Base-by-base conservation (phyloP, 2,888 invertebrate species). In the Drosophila neoperkinsi region DNA sequence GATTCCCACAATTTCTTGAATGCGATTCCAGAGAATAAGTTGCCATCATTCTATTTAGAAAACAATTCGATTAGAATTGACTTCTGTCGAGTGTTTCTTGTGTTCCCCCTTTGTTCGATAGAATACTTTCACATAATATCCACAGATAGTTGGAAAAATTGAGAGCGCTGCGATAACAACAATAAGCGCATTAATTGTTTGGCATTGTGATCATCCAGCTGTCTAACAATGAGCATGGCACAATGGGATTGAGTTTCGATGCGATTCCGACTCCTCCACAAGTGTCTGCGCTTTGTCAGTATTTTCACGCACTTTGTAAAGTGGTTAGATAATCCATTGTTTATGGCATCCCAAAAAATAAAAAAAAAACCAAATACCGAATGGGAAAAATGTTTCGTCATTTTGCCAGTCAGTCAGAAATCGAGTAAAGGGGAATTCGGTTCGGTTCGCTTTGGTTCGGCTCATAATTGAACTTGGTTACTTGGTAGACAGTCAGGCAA, bases 1-100 rank as follows among this genome's bases (percentile, higher is more conserved):
- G 52, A 71, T 86, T 90, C 87, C 87, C 90, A 87, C 87, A 88
- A 83, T 81, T 86, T 82, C 74, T 74, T 83, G 80, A 80, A 65
- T 66, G 62, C 80, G 62, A 77, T 84, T 84, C 85, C 70, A 34
- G 5, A 55, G 88, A 89, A 84, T 60, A 62, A 68, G 76, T 70
- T 59, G 52, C 68, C 71, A 56, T 46, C 56, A 34, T 66, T 62
- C 63, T 90, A 90, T 91, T 89, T 88, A 79, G 76, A 82, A 88
- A 88, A 91, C 88, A 90, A 91, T 91, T 91, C 88, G 90, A 90
- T 91, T 87, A 80, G 91, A 88, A 90, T 88, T 91, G 91, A 91
- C 91, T 91, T 91, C 91, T 91, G 91, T 91, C 91, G 90, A 90
- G 90, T 90, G 88, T 65, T 51, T 57, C 62, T 62, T 52, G n/a